Conservation (phyloP, 2,113 vertebrate species). For the Lagopus leucura region DNA sequence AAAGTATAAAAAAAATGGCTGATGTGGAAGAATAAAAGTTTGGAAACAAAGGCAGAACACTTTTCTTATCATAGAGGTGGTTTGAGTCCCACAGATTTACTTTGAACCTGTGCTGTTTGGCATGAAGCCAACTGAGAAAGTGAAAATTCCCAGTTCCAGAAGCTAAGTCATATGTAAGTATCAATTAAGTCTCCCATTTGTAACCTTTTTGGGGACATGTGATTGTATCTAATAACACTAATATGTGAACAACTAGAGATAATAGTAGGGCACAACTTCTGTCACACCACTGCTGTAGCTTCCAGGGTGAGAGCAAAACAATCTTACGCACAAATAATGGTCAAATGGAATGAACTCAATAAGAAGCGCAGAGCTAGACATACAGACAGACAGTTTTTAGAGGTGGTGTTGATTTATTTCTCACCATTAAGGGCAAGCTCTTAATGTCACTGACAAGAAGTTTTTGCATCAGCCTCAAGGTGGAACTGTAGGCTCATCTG, state of each 20-base stretch:
- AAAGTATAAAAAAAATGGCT: not conserved
- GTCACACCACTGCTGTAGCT: accelerated
- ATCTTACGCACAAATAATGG: accelerated
- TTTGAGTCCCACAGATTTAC: not conserved
- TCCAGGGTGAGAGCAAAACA: not conserved
- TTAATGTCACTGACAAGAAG: accelerated
- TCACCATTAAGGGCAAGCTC: accelerated
- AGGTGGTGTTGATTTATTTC: accelerated
- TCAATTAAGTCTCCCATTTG: not conserved
- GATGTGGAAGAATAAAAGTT: not conserved
- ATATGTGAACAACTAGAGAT: not conserved
- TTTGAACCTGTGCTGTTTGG: not conserved
- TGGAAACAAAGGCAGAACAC: not conserved
- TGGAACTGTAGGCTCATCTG: not conserved
- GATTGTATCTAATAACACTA: no score
- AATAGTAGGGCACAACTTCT: not conserved
- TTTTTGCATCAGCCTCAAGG: not conserved
- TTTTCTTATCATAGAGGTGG: not conserved
- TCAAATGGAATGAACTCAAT: accelerated
- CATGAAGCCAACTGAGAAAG: accelerated
- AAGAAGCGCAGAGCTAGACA: accelerated
- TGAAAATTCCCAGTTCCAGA: no score
- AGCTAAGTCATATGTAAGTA: not conserved
- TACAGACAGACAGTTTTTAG: accelerated
- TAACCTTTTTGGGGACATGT: not conserved